Evolutionary conservation across 2,113 vertebrate genomes (phyloP).

Genomic region (Trinectes maculatus): DNA sequence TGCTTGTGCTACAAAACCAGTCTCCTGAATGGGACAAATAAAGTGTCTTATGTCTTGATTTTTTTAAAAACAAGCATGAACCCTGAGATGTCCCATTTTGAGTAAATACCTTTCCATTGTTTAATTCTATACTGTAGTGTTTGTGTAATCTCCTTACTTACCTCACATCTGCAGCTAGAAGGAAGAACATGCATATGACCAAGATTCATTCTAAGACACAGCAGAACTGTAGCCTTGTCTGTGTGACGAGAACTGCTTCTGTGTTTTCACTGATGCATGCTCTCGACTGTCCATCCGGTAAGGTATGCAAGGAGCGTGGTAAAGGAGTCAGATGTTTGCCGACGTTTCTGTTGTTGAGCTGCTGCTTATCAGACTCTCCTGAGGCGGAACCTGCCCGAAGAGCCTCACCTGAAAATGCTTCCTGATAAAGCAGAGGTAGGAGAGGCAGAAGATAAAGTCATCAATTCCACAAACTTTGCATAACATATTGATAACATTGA

Average conservation of each 20-base stretch:
- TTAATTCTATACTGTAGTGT: background rate
- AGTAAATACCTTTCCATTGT: background rate
- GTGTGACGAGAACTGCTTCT: background rate
- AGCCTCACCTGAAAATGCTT: slow-evolving; percentile 66
- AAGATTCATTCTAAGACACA: background rate
- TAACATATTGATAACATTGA: background rate
- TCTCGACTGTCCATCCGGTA: background rate
- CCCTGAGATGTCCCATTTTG: slow-evolving; percentile 35
- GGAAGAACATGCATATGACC: background rate
- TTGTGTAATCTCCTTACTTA: background rate
- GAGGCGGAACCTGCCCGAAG: slow-evolving; percentile 47
- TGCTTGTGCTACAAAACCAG: too few species aligned
- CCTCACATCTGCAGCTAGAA: background rate
- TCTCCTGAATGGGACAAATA: too few species aligned
- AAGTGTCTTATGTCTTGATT: too few species aligned
- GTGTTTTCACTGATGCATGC: background rate
- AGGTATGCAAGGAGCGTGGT: background rate
- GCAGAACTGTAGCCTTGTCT: too few species aligned
- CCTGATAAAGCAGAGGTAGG: slow-evolving; percentile 52
- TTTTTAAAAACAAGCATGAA: slow-evolving; percentile 6
- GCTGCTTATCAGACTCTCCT: slow-evolving; percentile 37
- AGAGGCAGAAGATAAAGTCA: background rate
- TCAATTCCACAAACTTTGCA: background rate
- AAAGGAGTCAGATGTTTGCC: background rate
- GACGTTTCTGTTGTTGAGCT: slow-evolving; percentile 3